Base-by-base conservation (phyloP, 2,113 vertebrate species). In the Scalopus aquaticus region DNA sequence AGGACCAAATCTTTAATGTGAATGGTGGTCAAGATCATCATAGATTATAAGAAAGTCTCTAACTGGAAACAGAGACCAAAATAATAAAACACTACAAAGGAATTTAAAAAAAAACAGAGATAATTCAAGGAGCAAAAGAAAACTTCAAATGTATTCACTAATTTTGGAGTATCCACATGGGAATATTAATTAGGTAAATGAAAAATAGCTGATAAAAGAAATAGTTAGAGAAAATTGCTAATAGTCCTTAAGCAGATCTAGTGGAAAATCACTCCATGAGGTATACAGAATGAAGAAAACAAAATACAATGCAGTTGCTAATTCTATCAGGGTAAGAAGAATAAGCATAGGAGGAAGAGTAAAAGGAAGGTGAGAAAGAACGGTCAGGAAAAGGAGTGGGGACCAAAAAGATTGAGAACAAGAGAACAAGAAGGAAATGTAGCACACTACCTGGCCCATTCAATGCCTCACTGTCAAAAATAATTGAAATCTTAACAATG, bases 61-160 rank as follows among this genome's bases (percentile, higher is more conserved):
- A 77, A 51, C 9, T 12, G 22, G 39, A 67, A 77, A 78, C 12
- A 44, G 26, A 92, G 11, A 64, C 16, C 30, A 56, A 70, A 64
- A 39, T n/a, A 65, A 81, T 78, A 2, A 62, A 80, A 44, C 5
- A 16, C 20, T 42, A 7, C 28, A 16, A 82, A 62, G 35, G 1
- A 32, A 84, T 20, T 76, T 9, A 91, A 81, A 39, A 91, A 81
- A 39, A 58, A 82, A 56, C 6, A 82, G 30, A 82, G 30, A 69
- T 11, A 56, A 32, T 46, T 2, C 35, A 64, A 9, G 8, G n/a
- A 95, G 28, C 49, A 84, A 46, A 42, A 84, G 58, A 79, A 67
- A 91, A 39, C 1, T 49, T 46, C 35, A 64, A 79, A 80, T 65
- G 62, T 0, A 16, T 3, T 54, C 30, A 39, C 11, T 77, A 26